These are phyloP conservation scores for Montifringilla adamsi DNA, from an alignment of 2,113 vertebrate species.

Conservation along the genomic window DNA sequence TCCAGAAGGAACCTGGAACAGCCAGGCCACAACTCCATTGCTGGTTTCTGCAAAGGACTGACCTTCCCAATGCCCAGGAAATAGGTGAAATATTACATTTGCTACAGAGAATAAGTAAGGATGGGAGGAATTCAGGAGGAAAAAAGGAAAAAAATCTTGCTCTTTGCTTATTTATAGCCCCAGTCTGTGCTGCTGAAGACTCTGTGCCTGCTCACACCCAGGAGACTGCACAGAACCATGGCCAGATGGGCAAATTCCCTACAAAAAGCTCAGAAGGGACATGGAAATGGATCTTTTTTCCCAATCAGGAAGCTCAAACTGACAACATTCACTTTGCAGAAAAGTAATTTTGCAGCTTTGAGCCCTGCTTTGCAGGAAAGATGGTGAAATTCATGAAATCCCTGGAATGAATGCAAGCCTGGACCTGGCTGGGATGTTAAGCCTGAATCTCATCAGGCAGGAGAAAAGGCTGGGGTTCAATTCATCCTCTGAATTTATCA, in stretches of 20 bases:
- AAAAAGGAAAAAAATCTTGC: not conserved
- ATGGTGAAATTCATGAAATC: not conserved
- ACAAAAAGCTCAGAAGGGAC: not conserved
- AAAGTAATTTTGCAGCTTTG: not conserved
- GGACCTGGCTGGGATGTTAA: not conserved
- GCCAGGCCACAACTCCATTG: not conserved
- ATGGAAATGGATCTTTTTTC: not conserved
- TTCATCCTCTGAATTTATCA: not conserved
- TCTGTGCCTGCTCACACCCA: not conserved
- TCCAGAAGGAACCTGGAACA: not conserved
- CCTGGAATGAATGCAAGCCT: not conserved
- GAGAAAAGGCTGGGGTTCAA: not conserved
- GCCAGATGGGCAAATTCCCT: not conserved
- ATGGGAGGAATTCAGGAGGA: not conserved
- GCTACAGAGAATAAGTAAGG: not conserved
- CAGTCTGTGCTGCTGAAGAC: not conserved
- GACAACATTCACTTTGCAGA: not conserved
- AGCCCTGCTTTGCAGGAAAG: not conserved
- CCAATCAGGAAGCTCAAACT: not conserved
- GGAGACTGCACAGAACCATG: not conserved
- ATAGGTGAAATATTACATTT: not conserved
- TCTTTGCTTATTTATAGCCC: not conserved
- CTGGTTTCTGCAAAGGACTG: not conserved
- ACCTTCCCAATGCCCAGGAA: not conserved
- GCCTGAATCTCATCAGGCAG: not conserved